Conservation (phyloP, 2,888 invertebrate species). For the Diplazon laetatorius region DNA sequence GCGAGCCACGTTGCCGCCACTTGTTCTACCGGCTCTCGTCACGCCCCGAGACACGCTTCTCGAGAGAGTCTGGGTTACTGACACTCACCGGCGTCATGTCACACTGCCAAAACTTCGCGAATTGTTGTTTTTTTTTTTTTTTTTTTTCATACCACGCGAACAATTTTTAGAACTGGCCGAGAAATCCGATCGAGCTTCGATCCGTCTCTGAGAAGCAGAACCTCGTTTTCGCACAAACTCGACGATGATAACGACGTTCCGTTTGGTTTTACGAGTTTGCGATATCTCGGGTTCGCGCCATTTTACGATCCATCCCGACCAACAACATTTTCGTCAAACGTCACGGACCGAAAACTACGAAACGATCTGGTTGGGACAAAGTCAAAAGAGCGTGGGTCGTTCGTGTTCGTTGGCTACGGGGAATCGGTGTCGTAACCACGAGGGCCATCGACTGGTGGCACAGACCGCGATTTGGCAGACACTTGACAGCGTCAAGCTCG, state of each 20-base stretch:
- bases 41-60: background rate
- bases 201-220: too few relatives aligned
- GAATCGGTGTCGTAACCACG: slow-evolving; percentile 24
- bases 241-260: too few relatives aligned
- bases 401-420: background rate
- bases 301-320: slow-evolving; percentile 3
- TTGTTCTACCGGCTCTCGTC: background rate
- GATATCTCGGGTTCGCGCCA: too few relatives aligned
- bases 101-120: slow-evolving; percentile 48
- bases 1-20: background rate
- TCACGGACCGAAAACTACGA: slow-evolving; percentile 46
- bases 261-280: slow-evolving; percentile 16
- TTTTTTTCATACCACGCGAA: slow-evolving; percentile 6
- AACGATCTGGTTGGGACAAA: slow-evolving; percentile 19
- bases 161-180: slow-evolving; percentile 56
- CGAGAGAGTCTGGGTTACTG: slow-evolving; percentile 48
- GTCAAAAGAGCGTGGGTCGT: background rate
- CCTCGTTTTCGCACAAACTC: too few relatives aligned
- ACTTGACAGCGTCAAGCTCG: background rate
- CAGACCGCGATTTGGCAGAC: slow-evolving; percentile 40
- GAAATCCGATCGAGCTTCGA: slow-evolving; percentile 1
- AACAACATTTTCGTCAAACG: slow-evolving; percentile 19
- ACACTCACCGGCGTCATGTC: slow-evolving; percentile 53
- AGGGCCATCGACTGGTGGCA: background rate
- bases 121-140: slow-evolving; percentile 36